phyloP scores from a whole-genome alignment of 2,888 invertebrate species.

The Augiades crinisus region DNA sequence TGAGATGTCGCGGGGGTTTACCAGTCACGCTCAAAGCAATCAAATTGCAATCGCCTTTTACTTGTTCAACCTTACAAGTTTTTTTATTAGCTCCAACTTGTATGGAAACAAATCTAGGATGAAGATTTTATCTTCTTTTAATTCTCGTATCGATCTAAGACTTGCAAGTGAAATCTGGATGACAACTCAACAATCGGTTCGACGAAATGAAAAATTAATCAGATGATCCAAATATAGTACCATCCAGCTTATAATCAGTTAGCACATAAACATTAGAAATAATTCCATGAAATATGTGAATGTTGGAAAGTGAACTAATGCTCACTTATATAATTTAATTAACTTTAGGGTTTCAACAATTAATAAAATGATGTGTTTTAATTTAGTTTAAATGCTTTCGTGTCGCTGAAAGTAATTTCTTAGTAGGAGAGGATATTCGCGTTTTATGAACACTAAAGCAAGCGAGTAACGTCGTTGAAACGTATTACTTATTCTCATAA shows the following conservation, averaged over 20 bases:
- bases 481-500: conserved; percentile 20
- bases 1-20: conserved; percentile 22
- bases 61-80: conserved; percentile 25
- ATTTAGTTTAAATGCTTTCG: conserved; percentile 22
- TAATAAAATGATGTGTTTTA: conserved; percentile 25
- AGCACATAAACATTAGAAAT: too few species aligned
- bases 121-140: too few species aligned
- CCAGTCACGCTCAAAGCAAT: conserved; percentile 3
- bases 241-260: too few species aligned
- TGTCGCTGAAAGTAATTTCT: conserved; percentile 27
- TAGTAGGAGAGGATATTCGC: conserved; percentile 26
- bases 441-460: conserved; percentile 24
- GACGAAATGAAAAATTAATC: too few species aligned
- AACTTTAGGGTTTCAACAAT: conserved; percentile 3
- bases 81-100: too few species aligned
- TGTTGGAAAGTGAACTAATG: too few species aligned
- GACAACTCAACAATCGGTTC: too few species aligned
- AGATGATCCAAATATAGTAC: too few species aligned
- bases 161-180: too few species aligned
- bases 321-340: conserved; percentile 16
- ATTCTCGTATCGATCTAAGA: too few species aligned
- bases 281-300: neutral
- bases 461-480: conserved; percentile 16
- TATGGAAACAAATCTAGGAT: too few species aligned
- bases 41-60: conserved; percentile 25